Evolutionary conservation across 2,888 invertebrate species (phyloP).

Genomic region (Actias luna): DNA sequence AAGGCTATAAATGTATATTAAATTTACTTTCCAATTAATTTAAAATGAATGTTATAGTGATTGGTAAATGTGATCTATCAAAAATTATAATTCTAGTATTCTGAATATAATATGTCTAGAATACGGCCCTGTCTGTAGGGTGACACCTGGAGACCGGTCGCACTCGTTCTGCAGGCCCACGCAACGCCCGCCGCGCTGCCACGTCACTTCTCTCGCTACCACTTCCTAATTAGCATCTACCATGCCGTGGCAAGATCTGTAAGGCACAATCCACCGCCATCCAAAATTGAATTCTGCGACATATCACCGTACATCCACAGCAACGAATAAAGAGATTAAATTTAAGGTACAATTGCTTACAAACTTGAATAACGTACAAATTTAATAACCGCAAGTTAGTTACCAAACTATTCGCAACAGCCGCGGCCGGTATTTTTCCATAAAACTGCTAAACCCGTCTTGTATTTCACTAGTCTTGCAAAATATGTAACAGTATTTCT

Average conservation of each 20-base stretch:
- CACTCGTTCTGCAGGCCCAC: slow-evolving; percentile 75
- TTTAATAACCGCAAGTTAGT: slow-evolving; percentile 63
- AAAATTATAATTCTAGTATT: too few species aligned
- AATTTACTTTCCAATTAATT: too few species aligned
- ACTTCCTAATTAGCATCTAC: slow-evolving; percentile 21
- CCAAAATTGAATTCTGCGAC: neutral
- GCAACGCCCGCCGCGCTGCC: slow-evolving; percentile 56
- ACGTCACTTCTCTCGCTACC: slow-evolving; percentile 38
- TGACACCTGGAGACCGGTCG: slow-evolving; percentile 77
- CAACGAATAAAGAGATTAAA: slow-evolving; percentile 27
- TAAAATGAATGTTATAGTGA: slow-evolving; percentile 5
- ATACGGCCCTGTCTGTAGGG: slow-evolving; percentile 55
- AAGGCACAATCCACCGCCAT: slow-evolving; percentile 26
- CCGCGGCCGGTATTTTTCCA: slow-evolving; percentile 64
- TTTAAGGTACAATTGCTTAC: slow-evolving; percentile 19
- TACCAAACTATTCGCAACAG: slow-evolving; percentile 66
- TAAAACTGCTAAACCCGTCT: slow-evolving; percentile 48
- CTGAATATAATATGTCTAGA: too few species aligned
- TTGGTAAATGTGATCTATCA: slow-evolving; percentile 7
- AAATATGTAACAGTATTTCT: slow-evolving; percentile 44
- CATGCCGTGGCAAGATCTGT: slow-evolving; percentile 20
- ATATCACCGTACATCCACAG: slow-evolving; percentile 15
- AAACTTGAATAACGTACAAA: slow-evolving; percentile 51
- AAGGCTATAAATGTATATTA: too few species aligned
- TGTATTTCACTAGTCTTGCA: slow-evolving; percentile 45